These are phyloP conservation scores for Colistium nudipinnis DNA, from an alignment of 2,113 vertebrate genomes.

Conservation along the genomic window DNA sequence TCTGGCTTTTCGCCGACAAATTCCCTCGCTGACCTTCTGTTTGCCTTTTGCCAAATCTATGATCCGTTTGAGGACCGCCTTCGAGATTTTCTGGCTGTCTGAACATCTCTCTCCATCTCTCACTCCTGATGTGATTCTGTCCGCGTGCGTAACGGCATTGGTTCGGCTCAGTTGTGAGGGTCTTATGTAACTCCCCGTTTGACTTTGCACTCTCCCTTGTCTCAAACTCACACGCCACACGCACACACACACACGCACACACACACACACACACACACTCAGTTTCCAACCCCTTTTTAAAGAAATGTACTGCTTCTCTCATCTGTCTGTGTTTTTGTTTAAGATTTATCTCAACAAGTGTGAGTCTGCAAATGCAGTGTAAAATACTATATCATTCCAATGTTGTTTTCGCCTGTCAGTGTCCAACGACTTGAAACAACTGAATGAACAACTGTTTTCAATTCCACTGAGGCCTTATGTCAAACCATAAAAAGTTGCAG, in stretches of 20 bases:
- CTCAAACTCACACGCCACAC: neutral
- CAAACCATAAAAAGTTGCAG: no score
- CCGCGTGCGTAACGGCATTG: slow-evolving; percentile 38
- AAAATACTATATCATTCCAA: no score
- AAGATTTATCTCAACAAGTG: no score
- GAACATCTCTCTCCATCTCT: slow-evolving; percentile 40
- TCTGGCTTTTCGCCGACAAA: slow-evolving; percentile 8
- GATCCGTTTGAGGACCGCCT: slow-evolving; percentile 1
- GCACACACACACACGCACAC: neutral
- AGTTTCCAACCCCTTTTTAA: neutral
- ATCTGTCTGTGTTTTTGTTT: no score
- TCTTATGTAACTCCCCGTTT: slow-evolving; percentile 64
- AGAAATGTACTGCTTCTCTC: neutral
- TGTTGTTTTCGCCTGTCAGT: no score
- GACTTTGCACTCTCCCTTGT: slow-evolving; percentile 39
- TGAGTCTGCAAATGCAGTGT: no score
- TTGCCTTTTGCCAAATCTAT: slow-evolving; percentile 23
- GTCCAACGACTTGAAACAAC: no score
- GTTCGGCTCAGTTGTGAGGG: slow-evolving; percentile 46
- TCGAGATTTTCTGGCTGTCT: slow-evolving; percentile 12
- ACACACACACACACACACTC: neutral
- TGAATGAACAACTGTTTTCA: no score
- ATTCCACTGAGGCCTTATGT: no score
- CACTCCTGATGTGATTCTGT: slow-evolving; percentile 24
- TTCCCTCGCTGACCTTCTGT: slow-evolving; percentile 8